A percentile compares a stretch with the other conserved stretches of the same genome.
These are phyloP conservation scores for Iguana delicatissima DNA, from an alignment of 2,797 vertebrate species.

Conservation along the genomic window DNA sequence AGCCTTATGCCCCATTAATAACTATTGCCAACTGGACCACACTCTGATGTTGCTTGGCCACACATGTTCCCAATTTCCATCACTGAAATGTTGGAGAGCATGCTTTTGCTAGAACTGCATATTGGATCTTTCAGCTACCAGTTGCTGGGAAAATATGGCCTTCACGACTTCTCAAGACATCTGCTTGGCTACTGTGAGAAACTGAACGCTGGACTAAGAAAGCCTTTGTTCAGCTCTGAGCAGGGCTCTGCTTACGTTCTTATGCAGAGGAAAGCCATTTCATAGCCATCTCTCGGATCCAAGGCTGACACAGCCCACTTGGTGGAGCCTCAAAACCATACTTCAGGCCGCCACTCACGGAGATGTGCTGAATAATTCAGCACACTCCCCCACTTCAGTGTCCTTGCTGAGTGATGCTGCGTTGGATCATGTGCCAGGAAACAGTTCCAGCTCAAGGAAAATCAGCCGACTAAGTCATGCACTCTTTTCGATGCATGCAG, in stretches of 20 bases:
- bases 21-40: too few species aligned
- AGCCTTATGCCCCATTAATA: too few species aligned
- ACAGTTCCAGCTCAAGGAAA: conserved; percentile 54
- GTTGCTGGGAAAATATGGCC: not conserved
- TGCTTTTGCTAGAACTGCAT: too few species aligned
- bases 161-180: not conserved
- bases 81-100: too few species aligned
- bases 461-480: conserved; percentile 67
- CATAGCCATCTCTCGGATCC: not conserved
- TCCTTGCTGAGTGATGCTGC: conserved; percentile 53
- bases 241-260: not conserved
- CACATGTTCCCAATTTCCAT: too few species aligned
- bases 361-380: not conserved
- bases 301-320: not conserved
- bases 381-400: not conserved
- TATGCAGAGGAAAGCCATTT: not conserved
- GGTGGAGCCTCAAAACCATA: not conserved
- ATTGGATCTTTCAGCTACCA: not conserved
- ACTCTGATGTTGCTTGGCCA: too few species aligned
- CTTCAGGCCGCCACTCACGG: not conserved
- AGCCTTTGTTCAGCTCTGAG: not conserved
- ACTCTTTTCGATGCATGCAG: conserved; percentile 56
- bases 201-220: not conserved
- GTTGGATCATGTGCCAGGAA: conserved; percentile 59
- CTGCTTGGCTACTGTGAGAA: not conserved